phyloP scores from a whole-genome alignment of 2,888 invertebrate species.

The Sarcophaga caerulescens region DNA sequence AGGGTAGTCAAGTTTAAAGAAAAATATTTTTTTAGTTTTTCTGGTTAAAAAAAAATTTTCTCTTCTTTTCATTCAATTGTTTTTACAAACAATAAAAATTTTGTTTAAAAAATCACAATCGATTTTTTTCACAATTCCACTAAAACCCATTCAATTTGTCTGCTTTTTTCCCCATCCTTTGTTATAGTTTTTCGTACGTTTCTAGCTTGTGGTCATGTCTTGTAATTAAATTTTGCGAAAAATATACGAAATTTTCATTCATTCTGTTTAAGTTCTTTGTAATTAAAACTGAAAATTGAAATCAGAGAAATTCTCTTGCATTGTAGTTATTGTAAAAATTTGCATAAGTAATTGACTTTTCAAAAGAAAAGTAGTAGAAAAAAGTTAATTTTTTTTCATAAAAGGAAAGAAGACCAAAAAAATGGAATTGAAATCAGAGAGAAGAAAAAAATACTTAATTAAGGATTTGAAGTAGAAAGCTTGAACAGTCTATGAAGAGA shows the following conservation, averaged over 20 bases:
- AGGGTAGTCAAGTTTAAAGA: too few species aligned
- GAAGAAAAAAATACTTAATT: background rate
- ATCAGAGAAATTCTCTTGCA: conserved; percentile 32
- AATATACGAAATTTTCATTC: conserved; percentile 33
- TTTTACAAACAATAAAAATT: too few species aligned
- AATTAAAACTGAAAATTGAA: conserved; percentile 57
- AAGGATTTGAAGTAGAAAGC: background rate
- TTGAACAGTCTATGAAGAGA: too few species aligned
- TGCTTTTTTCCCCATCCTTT: background rate
- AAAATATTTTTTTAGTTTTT: too few species aligned
- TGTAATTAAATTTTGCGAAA: conserved; percentile 57
- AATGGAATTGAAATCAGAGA: background rate
- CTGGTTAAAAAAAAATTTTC: too few species aligned
- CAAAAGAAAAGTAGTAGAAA: background rate
- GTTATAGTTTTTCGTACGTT: conserved; percentile 13
- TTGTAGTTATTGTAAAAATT: conserved; percentile 31
- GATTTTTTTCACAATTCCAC: too few species aligned
- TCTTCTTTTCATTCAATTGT: too few species aligned
- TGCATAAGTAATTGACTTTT: conserved; percentile 62
- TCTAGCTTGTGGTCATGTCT: conserved; percentile 40
- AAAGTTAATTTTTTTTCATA: background rate
- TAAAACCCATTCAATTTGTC: background rate
- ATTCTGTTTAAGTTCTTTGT: conserved; percentile 37
- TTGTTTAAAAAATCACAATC: too few species aligned
- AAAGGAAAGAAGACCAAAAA: background rate